A percentile compares a stretch with the other conserved stretches of the same genome.
Evolutionary conservation across 2,797 vertebrate species (phyloP).

Genomic region (Megaceryle alcyon): DNA sequence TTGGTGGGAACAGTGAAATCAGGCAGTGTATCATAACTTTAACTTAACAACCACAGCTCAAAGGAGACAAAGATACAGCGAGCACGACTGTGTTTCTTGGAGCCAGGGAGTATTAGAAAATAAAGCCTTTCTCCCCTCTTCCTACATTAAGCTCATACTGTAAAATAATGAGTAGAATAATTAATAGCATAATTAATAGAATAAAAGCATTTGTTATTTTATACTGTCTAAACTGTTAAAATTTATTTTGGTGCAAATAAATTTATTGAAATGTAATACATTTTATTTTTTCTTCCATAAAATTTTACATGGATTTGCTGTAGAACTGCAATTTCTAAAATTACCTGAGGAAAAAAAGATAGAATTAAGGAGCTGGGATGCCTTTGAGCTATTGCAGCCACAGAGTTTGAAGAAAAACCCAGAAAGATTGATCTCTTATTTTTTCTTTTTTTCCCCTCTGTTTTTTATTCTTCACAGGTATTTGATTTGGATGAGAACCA

Average conservation of each 20-base stretch:
- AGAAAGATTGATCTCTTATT: background rate
- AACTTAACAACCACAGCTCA: slow-evolving; percentile 17
- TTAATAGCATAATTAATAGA: background rate
- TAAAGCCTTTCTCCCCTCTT: background rate
- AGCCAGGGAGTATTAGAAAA: background rate
- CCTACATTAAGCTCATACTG: background rate
- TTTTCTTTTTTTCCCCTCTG: background rate
- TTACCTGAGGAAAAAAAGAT: fast-evolving
- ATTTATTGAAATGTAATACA: background rate
- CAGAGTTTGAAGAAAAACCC: background rate
- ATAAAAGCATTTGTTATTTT: background rate
- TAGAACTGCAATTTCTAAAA: background rate
- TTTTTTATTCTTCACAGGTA: background rate
- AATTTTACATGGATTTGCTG: background rate
- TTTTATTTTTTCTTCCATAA: background rate
- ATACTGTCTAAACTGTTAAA: background rate
- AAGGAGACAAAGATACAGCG: background rate
- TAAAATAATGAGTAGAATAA: background rate
- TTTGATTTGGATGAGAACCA: background rate
- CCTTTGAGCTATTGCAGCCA: background rate
- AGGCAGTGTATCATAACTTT: background rate
- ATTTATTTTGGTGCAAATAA: background rate
- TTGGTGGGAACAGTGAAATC: slow-evolving; percentile 47
- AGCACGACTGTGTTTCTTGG: background rate
- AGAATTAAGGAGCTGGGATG: background rate